Percentiles rank a stretch among this genome's conserved stretches.
Conservation (phyloP, 2,113 vertebrate species). For the Cochlearius cochlearius region DNA sequence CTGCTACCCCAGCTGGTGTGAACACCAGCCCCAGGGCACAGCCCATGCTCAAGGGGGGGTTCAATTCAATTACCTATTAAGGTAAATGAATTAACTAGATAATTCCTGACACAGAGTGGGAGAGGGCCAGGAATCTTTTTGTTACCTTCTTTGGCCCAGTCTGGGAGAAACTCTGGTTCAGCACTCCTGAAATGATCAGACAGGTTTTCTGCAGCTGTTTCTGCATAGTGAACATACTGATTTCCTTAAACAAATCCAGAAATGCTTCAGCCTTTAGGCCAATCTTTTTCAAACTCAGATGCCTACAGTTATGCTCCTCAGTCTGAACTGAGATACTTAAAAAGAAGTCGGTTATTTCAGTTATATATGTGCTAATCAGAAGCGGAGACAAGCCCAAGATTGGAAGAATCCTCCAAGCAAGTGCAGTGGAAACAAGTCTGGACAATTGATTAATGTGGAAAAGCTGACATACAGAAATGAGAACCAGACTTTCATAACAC, state of each 20-base stretch:
- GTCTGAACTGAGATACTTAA: not conserved
- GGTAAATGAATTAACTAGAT: not conserved
- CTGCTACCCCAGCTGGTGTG: not conserved
- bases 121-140: not conserved
- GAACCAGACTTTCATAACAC: not conserved
- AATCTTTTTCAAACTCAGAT: not conserved
- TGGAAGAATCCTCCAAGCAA: not conserved
- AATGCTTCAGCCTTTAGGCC: not conserved
- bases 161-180: not conserved
- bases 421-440: constrained; percentile 8
- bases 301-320: not conserved
- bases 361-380: not conserved
- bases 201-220: not conserved
- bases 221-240: not conserved
- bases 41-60: not conserved
- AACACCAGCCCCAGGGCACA: not conserved
- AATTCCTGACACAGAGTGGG: not conserved
- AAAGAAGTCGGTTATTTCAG: not conserved
- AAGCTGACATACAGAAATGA: constrained; percentile 12
- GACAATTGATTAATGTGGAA: constrained; percentile 11
- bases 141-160: not conserved
- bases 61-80: not conserved
- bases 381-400: not conserved
- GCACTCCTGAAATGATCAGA: not conserved
- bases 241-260: not conserved